A percentile compares a stretch with the other conserved stretches of the same genome.
Evolutionary conservation across 1,140 invertebrate genomes (phyloP).

Genomic region (Lordiphosa stackelbergi): DNA sequence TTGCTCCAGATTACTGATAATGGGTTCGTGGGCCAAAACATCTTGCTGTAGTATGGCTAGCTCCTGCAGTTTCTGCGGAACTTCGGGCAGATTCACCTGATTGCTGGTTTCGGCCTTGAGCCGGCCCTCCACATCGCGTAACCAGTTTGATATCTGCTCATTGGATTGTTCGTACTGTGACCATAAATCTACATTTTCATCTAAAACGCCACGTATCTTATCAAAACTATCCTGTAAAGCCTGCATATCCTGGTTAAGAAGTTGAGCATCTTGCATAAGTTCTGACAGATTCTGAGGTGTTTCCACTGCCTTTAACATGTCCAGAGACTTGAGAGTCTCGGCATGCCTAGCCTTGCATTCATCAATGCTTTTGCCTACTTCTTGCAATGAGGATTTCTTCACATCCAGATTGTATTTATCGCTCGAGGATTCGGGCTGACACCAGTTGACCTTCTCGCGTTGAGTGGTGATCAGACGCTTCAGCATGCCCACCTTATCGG

Average conservation of each 20-base stretch:
- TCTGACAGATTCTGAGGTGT: slow-evolving; percentile 82
- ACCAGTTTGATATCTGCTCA: slow-evolving; percentile 87
- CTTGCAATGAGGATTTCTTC: slow-evolving; percentile 88
- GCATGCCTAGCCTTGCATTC: slow-evolving; percentile 83
- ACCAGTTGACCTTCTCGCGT: slow-evolving; percentile 95
- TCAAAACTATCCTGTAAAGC: slow-evolving; percentile 82
- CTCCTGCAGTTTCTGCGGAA: slow-evolving; percentile 86
- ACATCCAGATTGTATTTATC: slow-evolving; percentile 95
- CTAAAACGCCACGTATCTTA: slow-evolving; percentile 84
- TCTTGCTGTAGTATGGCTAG: slow-evolving; percentile 82
- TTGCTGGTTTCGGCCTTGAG: slow-evolving; percentile 85
- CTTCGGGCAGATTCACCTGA: slow-evolving; percentile 83
- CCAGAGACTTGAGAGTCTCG: slow-evolving; percentile 83
- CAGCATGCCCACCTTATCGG: slow-evolving; percentile 89
- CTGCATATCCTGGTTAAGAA: slow-evolving; percentile 83
- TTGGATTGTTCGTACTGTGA: slow-evolving; percentile 87
- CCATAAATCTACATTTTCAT: slow-evolving; percentile 87
- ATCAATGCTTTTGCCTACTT: slow-evolving; percentile 85
- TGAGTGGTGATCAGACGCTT: slow-evolving; percentile 87
- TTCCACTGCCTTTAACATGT: slow-evolving; percentile 83
- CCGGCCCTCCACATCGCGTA: slow-evolving; percentile 91
- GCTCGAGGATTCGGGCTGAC: slow-evolving; percentile 89
- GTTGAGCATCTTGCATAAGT: slow-evolving; percentile 82
- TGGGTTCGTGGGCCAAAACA: slow-evolving; percentile 81
- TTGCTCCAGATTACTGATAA: slow-evolving; percentile 83